Conservation (phyloP, 2,888 invertebrate species). For the Heliothis peltigera region DNA sequence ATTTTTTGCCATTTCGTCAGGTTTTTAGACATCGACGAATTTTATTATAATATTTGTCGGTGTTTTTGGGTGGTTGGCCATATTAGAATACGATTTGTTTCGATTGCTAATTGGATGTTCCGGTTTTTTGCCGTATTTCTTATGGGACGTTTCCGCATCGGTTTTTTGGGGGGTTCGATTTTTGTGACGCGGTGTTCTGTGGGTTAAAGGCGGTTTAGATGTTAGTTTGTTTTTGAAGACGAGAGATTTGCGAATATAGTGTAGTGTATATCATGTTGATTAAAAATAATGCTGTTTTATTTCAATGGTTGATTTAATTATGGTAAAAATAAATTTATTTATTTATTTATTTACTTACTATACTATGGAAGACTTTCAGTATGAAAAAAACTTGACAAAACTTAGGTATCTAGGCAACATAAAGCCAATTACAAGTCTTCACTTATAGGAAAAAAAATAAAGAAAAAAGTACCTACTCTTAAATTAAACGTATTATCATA, state of each 20-base stretch:
- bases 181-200: neutral
- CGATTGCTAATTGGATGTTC: slow-evolving; percentile 61
- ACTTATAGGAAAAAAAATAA: no score
- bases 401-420: no score
- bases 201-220: slow-evolving; percentile 31
- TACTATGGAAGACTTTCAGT: no score
- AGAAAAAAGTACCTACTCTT: no score
- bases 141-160: slow-evolving; percentile 41
- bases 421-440: no score
- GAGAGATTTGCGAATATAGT: neutral
- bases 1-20: slow-evolving; percentile 82
- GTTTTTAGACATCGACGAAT: slow-evolving; percentile 80
- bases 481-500: no score
- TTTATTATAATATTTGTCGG: slow-evolving; percentile 82
- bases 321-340: no score
- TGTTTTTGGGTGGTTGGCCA: slow-evolving; percentile 59
- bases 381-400: no score
- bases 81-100: slow-evolving; percentile 68
- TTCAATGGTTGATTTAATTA: no score
- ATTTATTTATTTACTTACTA: no score
- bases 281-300: no score
- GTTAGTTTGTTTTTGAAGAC: slow-evolving; percentile 19
- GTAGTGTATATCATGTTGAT: neutral
- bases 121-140: slow-evolving; percentile 52
- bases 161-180: slow-evolving; percentile 6